Evolutionary conservation across 2,888 invertebrate species (phyloP), one percentile per base, ranked within the genome.

Genomic region (Sesamia inferens): DNA sequence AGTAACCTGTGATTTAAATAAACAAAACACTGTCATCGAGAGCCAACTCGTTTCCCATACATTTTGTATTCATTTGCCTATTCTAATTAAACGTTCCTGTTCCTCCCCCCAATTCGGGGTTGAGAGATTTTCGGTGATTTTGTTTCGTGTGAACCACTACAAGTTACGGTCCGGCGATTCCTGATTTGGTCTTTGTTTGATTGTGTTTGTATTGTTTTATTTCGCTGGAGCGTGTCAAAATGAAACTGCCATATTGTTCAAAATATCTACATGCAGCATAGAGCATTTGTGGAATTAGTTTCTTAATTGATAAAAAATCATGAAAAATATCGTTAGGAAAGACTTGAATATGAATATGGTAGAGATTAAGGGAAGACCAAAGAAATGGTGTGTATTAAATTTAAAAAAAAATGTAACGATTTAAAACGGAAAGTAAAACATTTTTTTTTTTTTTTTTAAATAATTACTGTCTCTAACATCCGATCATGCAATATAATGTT

Each of bases 111-210:
- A 82, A 69, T 86, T 88, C 85, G 86, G 88, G 87, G 86, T 86
- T 89, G 87, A 86, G 86, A 92, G 90, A 86, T 87, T 92, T 93
- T 94, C 90, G 92, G 93, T 88, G 92, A 93, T 92, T 74, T 92
- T 91, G 92, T 92, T 93, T 92, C 94, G 94, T 96, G 96, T 94
- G 96, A 96, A 96, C 96, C 91, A 86, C 88, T 79, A 79, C 87
- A 82, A 83, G 91, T 85, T 84, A 93, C 92, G 93, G 84, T 89
- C 86, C 91, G 89, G 54, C 89, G 90, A 75, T 74, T 89, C 88
- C 82, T 79, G 85, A 89, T 88, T 89, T 86, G 85, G 84, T 83
- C 88, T 85, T 86, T 90, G 90, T 89, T 92, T 92, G 88, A 88
- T 90, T 90, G 82, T 83, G 79, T 83, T 84, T 85, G 62, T 82